Evolutionary conservation across 2,888 invertebrate genomes (phyloP).

Genomic region (Stenotaenia linearis): DNA sequence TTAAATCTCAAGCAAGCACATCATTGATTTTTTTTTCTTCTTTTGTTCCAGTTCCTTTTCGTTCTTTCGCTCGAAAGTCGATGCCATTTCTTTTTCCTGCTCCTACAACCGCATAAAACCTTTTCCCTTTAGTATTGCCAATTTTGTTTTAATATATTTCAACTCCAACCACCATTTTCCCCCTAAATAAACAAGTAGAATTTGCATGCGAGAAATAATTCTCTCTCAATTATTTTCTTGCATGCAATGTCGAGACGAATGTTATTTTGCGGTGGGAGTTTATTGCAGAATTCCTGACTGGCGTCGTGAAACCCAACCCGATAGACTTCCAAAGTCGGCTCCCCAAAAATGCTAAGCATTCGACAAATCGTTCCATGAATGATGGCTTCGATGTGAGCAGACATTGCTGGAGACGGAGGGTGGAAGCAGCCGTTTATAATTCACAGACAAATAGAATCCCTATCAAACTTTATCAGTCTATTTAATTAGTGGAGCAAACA

Average conservation of each 20-base stretch:
- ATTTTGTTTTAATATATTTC: background rate
- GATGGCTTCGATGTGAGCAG: background rate
- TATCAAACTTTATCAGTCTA: background rate
- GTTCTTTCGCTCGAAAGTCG: background rate
- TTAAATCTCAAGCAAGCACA: slow-evolving; percentile 26
- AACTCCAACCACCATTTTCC: background rate
- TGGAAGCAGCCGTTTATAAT: background rate
- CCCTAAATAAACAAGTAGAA: background rate
- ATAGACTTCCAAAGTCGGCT: slow-evolving; percentile 8
- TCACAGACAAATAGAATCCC: background rate
- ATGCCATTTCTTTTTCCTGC: background rate
- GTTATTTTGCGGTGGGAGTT: slow-evolving; percentile 21
- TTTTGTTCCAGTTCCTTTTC: background rate
- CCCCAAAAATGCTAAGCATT: slow-evolving; percentile 18
- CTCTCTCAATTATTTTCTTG: slow-evolving; percentile 17
- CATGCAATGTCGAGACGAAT: background rate
- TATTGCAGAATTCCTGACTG: slow-evolving; percentile 24
- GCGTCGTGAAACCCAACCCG: slow-evolving; percentile 21
- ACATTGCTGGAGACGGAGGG: background rate
- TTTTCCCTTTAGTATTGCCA: background rate
- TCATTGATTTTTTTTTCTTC: slow-evolving; percentile 12
- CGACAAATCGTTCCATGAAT: slow-evolving; percentile 24
- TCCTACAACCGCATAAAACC: background rate
- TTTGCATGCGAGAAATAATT: slow-evolving; percentile 19
- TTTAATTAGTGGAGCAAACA: slow-evolving; percentile 1